Evolutionary conservation across 2,797 vertebrate species (phyloP).

Genomic region (Lerista edwardsae): DNA sequence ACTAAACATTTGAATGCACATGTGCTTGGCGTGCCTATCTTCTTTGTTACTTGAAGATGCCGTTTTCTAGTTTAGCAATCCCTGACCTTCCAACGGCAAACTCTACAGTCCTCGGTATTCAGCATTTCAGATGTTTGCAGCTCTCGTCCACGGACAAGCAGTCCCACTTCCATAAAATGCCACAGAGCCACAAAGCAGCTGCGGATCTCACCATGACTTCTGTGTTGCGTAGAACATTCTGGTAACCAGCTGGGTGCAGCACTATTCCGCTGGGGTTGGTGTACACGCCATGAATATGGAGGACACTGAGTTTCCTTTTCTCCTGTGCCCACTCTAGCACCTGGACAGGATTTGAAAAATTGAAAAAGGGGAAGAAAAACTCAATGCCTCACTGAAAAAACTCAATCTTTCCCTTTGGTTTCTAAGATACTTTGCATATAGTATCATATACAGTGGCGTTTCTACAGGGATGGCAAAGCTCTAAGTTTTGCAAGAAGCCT

Average conservation of each 20-base stretch:
- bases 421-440: not conserved
- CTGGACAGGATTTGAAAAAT: slow-evolving; percentile 66
- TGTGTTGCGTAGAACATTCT: slow-evolving; percentile 94
- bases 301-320: slow-evolving; percentile 90
- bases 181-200: not conserved
- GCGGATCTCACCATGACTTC: slow-evolving; percentile 91
- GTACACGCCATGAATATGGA: slow-evolving; percentile 96
- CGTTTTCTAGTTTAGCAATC: not conserved
- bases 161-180: not conserved
- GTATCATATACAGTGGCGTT: too few species aligned
- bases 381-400: not conserved
- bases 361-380: slow-evolving; percentile 5
- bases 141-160: not conserved
- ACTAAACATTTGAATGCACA: too few species aligned
- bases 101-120: not conserved
- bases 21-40: not conserved
- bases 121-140: not conserved
- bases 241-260: slow-evolving; percentile 94
- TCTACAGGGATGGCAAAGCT: too few species aligned
- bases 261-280: slow-evolving; percentile 97
- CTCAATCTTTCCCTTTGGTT: too few species aligned
- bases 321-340: slow-evolving; percentile 97
- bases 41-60: not conserved
- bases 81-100: not conserved
- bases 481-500: too few species aligned